Evolutionary conservation across 2,113 vertebrate species (phyloP), one percentile per base, ranked within the genome.

Genomic region (Puffinus mauretanicus): DNA sequence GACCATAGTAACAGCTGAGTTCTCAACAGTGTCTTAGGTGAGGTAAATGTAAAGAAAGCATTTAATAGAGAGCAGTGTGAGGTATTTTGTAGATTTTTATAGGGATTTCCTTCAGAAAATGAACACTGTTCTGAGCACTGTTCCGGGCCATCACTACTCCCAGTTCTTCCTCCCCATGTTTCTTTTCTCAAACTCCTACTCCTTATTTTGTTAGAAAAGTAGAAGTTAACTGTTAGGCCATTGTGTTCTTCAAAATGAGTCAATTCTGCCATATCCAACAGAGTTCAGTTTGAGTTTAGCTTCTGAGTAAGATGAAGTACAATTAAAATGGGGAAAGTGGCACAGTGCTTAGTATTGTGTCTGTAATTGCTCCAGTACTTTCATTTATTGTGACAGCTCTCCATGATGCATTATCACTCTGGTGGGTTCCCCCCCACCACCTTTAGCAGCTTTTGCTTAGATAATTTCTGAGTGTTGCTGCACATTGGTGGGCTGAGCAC

Each of bases 301-400:
- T 93, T 96, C 91, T 96, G 94, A 97, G 75, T 95, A 96, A 97
- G 89, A 95, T 80, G 65, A 96, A 91, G 82, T 67, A 93, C 89
- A 96, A 89, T 97, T 96, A 94, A 92, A 95, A 94, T 54, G 72
- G 80, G 51, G 73, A 82, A 70, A 82, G 86, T 47, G 36, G 87
- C 78, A 92, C 88, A 82, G 90, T 94, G 94, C 93, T 91, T 94
- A 93, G 95, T 86, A 92, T 82, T 69, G 85, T 71, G 87, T 77
- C 95, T 96, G 79, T 97, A 97, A 97, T 97, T 96, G 94, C 94
- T 96, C 82, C 73, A 73, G 81, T 94, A 91, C 91, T 97, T 96
- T 96, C 90, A 89, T 94, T 95, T 94, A 94, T 95, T 95, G 87
- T 97, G 95, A 96, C 97, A 96, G 94, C 86, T 96, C 92, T 94